phyloP scores from a whole-genome alignment of 1,140 invertebrate species.

The Eufriesea mexicana region DNA sequence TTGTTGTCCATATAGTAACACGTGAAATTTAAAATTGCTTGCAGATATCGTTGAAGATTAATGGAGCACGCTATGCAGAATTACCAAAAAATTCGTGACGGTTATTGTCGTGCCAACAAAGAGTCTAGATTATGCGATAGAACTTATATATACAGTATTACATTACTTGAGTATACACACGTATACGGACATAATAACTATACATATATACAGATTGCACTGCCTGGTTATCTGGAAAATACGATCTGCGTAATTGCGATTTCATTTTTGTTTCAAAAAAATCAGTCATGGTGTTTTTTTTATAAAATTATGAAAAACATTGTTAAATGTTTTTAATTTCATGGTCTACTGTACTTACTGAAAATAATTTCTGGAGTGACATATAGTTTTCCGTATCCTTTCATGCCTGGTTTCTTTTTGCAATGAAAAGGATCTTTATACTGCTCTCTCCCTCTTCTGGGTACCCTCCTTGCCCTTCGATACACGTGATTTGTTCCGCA shows the following conservation, averaged over 20 bases:
- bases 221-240: background rate
- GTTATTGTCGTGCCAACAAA: conserved; percentile 18
- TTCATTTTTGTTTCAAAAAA: background rate
- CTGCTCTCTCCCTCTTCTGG: conserved; percentile 19
- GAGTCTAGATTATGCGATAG: conserved; percentile 21
- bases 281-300: background rate
- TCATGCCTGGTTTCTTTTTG: conserved; percentile 14
- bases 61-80: conserved; percentile 3
- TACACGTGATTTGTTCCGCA: conserved; percentile 33
- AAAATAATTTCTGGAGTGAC: background rate
- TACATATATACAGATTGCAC: background rate
- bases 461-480: conserved; percentile 32
- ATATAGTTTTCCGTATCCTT: conserved; percentile 4
- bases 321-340: background rate
- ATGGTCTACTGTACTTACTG: background rate
- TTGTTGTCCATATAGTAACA: background rate
- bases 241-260: conserved; percentile 6
- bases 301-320: background rate
- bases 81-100: conserved; percentile 37
- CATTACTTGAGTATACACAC: background rate
- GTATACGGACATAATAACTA: background rate
- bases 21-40: conserved; percentile 12
- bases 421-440: conserved; percentile 40
- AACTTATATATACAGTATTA: background rate
- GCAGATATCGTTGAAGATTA: conserved; percentile 13